Percentiles rank a stretch among this genome's conserved stretches.
Conservation (phyloP, 1,140 invertebrate genomes). For the Anthonomus grandis region DNA sequence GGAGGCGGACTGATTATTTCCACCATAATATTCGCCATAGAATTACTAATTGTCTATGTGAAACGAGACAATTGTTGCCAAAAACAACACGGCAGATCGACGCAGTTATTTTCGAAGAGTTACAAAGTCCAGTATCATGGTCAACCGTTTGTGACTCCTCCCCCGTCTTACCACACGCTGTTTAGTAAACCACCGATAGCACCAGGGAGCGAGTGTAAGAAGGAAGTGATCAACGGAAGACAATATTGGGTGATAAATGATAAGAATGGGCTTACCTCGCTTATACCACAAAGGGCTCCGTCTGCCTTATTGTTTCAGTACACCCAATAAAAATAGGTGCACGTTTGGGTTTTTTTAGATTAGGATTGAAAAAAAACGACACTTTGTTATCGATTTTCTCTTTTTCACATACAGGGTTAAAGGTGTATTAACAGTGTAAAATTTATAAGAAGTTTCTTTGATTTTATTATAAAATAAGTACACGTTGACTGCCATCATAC, state of each 20-base stretch:
- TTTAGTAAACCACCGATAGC: conserved; percentile 48
- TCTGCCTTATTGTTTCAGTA: conserved; percentile 71
- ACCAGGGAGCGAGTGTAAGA: conserved; percentile 51
- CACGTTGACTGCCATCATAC: too few relatives aligned
- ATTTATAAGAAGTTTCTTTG: too few relatives aligned
- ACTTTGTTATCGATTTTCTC: too few relatives aligned
- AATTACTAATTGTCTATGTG: conserved; percentile 48
- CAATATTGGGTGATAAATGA: conserved; percentile 66
- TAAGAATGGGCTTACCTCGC: conserved; percentile 56
- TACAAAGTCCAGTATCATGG: not conserved
- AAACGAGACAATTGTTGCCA: conserved; percentile 8
- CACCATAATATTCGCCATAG: conserved; percentile 59
- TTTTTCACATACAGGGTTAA: too few relatives aligned
- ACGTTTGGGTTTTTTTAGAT: not conserved
- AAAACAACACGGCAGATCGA: not conserved
- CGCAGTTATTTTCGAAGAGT: not conserved
- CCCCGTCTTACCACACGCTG: conserved; percentile 57
- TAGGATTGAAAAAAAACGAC: conserved; percentile 1
- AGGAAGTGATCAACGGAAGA: conserved; percentile 66
- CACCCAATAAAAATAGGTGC: conserved; percentile 28
- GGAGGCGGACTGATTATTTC: conserved; percentile 62
- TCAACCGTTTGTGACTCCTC: conserved; percentile 43
- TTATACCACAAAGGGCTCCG: conserved; percentile 67
- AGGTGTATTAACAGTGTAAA: too few relatives aligned
- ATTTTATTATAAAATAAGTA: too few relatives aligned